Evolutionary conservation across 2,888 invertebrate genomes (phyloP).

Genomic region (Lepidonotus clava): DNA sequence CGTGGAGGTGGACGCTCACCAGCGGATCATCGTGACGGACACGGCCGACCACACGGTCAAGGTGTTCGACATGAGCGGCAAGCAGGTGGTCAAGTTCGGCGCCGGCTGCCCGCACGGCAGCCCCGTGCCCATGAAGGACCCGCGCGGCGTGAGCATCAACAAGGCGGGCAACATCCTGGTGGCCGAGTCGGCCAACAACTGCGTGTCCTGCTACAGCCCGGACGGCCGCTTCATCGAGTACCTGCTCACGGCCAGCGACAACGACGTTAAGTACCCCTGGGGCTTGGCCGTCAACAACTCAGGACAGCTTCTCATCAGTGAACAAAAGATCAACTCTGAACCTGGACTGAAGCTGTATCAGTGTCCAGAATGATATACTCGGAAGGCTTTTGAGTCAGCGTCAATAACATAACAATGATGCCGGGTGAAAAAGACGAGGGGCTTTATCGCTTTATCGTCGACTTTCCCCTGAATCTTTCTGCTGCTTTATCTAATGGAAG

Average conservation of each 20-base stretch:
- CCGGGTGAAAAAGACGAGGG: too few species aligned
- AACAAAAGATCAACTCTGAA: conserved; percentile 59
- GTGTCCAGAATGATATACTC: conserved; percentile 24
- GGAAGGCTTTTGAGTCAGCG: too few species aligned
- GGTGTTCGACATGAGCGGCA: conserved; percentile 56
- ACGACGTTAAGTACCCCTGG: conserved; percentile 58
- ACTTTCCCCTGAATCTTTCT: too few species aligned
- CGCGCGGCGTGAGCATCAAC: conserved; percentile 56
- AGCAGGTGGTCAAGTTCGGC: conserved; percentile 53
- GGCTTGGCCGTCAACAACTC: conserved; percentile 50
- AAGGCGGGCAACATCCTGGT: conserved; percentile 56
- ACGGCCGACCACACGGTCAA: conserved; percentile 58
- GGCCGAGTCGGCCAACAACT: conserved; percentile 59
- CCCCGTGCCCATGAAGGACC: conserved; percentile 47
- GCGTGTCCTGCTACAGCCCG: conserved; percentile 53
- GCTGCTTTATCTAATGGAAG: too few species aligned
- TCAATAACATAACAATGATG: too few species aligned
- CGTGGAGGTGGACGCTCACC: conserved; percentile 57
- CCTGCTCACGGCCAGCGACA: conserved; percentile 49
- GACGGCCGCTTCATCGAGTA: conserved; percentile 58
- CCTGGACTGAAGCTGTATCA: conserved; percentile 60
- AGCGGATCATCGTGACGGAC: conserved; percentile 59
- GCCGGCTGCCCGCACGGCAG: not conserved
- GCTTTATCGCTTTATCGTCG: too few species aligned
- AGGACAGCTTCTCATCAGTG: conserved; percentile 55